A percentile compares a stretch with the other conserved stretches of the same genome.
Conservation (phyloP, 2,888 invertebrate genomes). For the Linhomoeus sp. region DNA sequence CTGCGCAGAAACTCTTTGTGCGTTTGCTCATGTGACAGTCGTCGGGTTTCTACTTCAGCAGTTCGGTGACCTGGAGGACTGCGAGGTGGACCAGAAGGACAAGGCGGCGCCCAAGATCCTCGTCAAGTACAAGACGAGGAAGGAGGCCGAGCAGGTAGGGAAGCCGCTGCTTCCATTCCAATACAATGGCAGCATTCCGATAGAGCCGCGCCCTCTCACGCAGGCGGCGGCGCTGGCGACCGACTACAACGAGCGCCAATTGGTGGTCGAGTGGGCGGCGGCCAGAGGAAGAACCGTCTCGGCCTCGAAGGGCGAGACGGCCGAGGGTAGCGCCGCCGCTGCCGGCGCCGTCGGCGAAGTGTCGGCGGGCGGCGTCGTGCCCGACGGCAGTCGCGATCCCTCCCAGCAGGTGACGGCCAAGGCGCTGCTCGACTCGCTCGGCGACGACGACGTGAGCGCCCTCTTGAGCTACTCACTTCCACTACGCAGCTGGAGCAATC, state of each 20-base stretch:
- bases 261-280: conserved; percentile 1
- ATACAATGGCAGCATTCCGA: neutral
- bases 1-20: no score
- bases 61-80: conserved; percentile 68
- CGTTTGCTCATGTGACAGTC: neutral
- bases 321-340: neutral
- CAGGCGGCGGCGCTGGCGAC: conserved; percentile 1
- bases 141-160: conserved; percentile 51
- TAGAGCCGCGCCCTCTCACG: neutral
- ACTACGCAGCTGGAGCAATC: no score
- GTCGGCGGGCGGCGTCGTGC: neutral
- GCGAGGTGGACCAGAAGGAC: conserved; percentile 41
- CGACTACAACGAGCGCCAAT: neutral
- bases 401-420: conserved; percentile 6
- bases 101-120: conserved; percentile 52
- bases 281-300: neutral
- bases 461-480: neutral
- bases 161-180: neutral
- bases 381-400: neutral
- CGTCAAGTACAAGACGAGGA: conserved; percentile 51
- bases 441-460: conserved; percentile 3
- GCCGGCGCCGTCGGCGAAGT: no score
- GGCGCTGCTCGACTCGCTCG: conserved; percentile 5
- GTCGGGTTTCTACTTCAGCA: conserved; percentile 38
- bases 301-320: neutral